phyloP scores from a whole-genome alignment of 2,888 invertebrate genomes.

The Meghimatium bilineatum region DNA sequence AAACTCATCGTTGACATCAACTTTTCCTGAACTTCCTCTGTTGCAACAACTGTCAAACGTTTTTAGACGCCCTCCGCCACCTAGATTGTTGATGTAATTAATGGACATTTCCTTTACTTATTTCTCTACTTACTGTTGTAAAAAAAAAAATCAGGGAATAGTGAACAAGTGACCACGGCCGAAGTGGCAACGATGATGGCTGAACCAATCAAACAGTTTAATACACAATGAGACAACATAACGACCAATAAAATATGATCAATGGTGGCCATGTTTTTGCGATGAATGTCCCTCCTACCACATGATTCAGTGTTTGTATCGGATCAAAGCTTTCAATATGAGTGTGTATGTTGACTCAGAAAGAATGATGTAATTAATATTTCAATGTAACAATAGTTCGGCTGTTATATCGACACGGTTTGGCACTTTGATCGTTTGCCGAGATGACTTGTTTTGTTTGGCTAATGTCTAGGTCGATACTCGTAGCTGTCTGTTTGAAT shows the following conservation, averaged over 20 bases:
- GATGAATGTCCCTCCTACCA: not conserved
- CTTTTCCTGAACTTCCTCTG: too few species aligned
- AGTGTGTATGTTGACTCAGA: slow-evolving; percentile 5
- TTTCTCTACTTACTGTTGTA: too few species aligned
- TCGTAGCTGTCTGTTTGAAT: not conserved
- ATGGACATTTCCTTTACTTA: too few species aligned
- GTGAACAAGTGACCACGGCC: too few species aligned
- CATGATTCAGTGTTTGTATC: not conserved
- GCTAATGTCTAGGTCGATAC: not conserved
- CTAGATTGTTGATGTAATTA: too few species aligned
- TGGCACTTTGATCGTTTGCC: slow-evolving; percentile 5
- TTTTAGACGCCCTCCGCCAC: too few species aligned
- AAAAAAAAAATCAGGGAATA: too few species aligned
- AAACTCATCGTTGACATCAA: too few species aligned
- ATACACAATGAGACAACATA: too few species aligned
- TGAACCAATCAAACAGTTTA: too few species aligned
- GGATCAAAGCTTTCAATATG: not conserved
- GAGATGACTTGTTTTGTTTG: not conserved
- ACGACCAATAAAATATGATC: not conserved
- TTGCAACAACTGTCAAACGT: too few species aligned
- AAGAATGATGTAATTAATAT: slow-evolving; percentile 5
- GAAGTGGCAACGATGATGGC: too few species aligned
- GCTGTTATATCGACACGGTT: slow-evolving; percentile 1
- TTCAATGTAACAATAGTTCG: not conserved
- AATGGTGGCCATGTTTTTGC: not conserved